These are phyloP conservation scores for Galagoides demidoff DNA, from an alignment of 2,797 vertebrate genomes.

Conservation along the genomic window DNA sequence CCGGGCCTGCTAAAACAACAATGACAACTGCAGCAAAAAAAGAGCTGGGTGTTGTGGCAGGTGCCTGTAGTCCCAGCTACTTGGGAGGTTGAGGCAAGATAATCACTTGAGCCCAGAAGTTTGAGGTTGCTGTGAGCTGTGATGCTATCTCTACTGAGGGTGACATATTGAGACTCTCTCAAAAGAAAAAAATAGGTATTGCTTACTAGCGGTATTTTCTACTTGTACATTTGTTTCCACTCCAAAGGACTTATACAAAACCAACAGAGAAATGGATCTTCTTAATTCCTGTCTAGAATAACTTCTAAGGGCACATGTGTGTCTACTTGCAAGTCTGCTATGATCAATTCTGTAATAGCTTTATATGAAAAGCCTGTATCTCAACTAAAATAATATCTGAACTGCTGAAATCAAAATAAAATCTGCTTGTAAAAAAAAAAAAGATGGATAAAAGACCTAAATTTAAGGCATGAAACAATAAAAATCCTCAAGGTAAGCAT, in stretches of 20 bases:
- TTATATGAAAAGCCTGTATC: constrained; percentile 32
- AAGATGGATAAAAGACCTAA: no score
- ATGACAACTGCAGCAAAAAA: no score
- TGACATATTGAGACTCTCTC: no score
- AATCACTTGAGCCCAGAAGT: no score
- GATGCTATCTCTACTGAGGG: no score
- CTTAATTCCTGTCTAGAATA: constrained; percentile 22
- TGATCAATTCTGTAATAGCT: background rate
- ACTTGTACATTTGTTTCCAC: background rate
- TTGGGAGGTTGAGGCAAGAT: no score
- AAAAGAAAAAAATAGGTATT: background rate
- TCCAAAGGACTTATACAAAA: constrained; percentile 14
- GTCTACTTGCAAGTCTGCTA: constrained; percentile 2
- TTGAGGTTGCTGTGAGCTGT: no score
- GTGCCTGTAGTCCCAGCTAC: no score
- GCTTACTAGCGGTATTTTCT: background rate
- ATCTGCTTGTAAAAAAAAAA: background rate
- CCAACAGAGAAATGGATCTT: background rate
- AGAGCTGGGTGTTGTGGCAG: no score
- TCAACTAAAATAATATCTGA: constrained; percentile 31
- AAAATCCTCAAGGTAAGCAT: no score
- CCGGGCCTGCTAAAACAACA: no score
- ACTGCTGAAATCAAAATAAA: constrained; percentile 44
- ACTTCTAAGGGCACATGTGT: background rate
- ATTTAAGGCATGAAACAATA: no score